Evolutionary conservation across 2,888 invertebrate species (phyloP).

Genomic region (Conus canariensis): DNA sequence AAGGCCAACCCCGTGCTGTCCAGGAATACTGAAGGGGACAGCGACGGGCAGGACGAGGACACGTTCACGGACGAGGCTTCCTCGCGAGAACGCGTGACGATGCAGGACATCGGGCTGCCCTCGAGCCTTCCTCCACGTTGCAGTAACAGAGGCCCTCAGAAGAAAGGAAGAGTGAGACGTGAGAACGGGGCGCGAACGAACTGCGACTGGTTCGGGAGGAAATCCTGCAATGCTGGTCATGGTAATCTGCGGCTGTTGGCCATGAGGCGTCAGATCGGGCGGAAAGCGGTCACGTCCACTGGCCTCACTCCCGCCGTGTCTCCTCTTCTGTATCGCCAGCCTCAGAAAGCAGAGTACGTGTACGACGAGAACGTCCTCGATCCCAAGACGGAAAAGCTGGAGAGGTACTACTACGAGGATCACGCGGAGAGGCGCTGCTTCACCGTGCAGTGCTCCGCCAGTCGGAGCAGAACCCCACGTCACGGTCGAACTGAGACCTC

Average conservation of each 20-base stretch:
- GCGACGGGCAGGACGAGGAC: constrained; percentile 55
- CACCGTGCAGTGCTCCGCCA: constrained; percentile 20
- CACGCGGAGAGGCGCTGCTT: constrained; percentile 52
- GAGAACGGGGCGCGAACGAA: constrained; percentile 6
- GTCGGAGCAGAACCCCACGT: not conserved
- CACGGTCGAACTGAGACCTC: not conserved
- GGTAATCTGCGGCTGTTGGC: constrained; percentile 49
- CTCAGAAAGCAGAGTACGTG: constrained; percentile 69
- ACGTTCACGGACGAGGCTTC: constrained; percentile 51
- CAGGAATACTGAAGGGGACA: constrained; percentile 24
- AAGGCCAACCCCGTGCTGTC: constrained; percentile 46
- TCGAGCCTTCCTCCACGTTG: not conserved
- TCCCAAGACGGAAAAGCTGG: constrained; percentile 72
- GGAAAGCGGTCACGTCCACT: not conserved
- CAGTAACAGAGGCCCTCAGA: not conserved
- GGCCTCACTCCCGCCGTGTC: not conserved
- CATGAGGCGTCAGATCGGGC: constrained; percentile 31
- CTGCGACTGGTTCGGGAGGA: not conserved
- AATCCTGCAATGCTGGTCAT: not conserved
- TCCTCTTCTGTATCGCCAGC: not conserved
- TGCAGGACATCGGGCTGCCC: constrained; percentile 11
- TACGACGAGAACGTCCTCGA: constrained; percentile 76
- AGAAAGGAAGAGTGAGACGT: not conserved
- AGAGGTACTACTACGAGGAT: constrained; percentile 72
- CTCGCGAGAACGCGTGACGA: constrained; percentile 20